These are phyloP conservation scores for Dolichotis patagonum DNA, from an alignment of 2,113 vertebrate genomes.

Conservation along the genomic window DNA sequence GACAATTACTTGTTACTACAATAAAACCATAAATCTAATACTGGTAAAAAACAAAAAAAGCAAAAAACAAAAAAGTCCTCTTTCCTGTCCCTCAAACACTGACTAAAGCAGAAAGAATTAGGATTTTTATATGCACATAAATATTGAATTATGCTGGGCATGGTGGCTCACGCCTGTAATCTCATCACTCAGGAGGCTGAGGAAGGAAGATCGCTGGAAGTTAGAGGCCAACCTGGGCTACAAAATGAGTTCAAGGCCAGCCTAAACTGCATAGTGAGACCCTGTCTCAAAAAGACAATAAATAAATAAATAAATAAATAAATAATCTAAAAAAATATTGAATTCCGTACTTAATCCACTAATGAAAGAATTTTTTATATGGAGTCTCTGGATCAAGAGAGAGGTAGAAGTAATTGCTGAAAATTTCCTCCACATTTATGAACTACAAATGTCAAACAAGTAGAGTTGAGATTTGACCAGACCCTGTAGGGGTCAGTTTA, in stretches of 20 bases:
- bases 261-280: too few relatives aligned
- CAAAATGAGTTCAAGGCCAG: too few relatives aligned
- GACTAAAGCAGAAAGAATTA: background rate
- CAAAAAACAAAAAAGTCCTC: too few relatives aligned
- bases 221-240: too few relatives aligned
- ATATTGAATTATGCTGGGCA: background rate
- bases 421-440: background rate
- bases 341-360: background rate
- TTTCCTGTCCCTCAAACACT: background rate
- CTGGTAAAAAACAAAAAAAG: too few relatives aligned
- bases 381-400: background rate
- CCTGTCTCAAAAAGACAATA: too few relatives aligned
- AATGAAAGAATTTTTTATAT: background rate
- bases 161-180: too few relatives aligned
- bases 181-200: too few relatives aligned
- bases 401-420: background rate
- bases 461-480: background rate
- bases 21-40: too few relatives aligned
- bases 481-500: background rate
- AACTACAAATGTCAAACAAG: background rate
- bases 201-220: too few relatives aligned
- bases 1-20: too few relatives aligned
- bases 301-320: too few relatives aligned
- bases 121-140: background rate
- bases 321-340: background rate